Conservation (phyloP, 2,797 vertebrate species). For the Rachycentron canadum region DNA sequence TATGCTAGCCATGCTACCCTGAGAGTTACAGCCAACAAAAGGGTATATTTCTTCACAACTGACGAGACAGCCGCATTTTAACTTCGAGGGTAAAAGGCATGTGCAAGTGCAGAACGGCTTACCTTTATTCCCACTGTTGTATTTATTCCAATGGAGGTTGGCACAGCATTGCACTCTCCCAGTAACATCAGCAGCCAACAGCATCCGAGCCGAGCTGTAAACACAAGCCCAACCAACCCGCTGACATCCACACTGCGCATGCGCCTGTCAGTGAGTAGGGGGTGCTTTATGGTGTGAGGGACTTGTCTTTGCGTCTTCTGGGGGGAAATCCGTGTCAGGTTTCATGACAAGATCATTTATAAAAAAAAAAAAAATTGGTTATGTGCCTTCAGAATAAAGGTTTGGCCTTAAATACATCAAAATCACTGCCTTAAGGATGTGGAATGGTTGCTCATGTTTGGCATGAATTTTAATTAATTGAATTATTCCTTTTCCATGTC, state of each 20-base stretch:
- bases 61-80: constrained; percentile 4
- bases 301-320: not conserved
- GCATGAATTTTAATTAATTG: too few species aligned
- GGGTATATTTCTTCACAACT: constrained; percentile 2
- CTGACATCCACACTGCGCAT: constrained; percentile 76
- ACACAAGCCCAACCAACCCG: constrained; percentile 84
- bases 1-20: constrained; percentile 71
- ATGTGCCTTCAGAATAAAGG: too few species aligned
- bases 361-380: too few species aligned
- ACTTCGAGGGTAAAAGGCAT: not conserved
- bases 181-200: constrained; percentile 80
- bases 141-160: constrained; percentile 79
- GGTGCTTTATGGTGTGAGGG: constrained; percentile 8
- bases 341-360: too few species aligned
- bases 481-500: not conserved
- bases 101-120: constrained; percentile 44
- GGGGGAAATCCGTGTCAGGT: too few species aligned
- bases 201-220: constrained; percentile 86
- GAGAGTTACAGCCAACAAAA: constrained; percentile 51
- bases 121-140: constrained; percentile 78
- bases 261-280: constrained; percentile 64
- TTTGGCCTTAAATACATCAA: not conserved
- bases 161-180: constrained; percentile 82
- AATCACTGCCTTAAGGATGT: not conserved
- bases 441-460: not conserved